Evolutionary conservation across 2,113 vertebrate genomes (phyloP), one percentile per base, ranked within the genome.

Genomic region (Lycocorax pyrrhopterus): DNA sequence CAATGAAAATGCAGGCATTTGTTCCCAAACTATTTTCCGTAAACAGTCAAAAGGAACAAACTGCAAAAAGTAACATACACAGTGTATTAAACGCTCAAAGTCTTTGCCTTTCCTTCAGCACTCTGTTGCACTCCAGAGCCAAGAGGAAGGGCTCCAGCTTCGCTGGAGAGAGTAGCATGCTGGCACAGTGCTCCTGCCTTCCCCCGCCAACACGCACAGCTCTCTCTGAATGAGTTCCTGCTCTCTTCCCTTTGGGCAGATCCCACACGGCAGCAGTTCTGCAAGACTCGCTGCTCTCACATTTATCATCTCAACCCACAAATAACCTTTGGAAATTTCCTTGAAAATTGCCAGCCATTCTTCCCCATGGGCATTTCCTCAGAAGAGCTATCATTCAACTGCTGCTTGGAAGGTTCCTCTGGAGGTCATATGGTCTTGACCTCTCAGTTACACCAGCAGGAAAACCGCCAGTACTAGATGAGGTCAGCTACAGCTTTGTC

Each of bases 291-390:
- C 10, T 76, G 90, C 82, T 73, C 78, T 83, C 85, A 6, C 43
- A 73, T 62, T 76, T 52, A 77, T 81, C 68, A 81, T 37, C 86
- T 64, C 56, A 79, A 84, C 52, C 56, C 82, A n/a, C 52, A 86
- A 81, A 69, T 29, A 93, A 92, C 79, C 92, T 92, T 55, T 71
- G 64, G 27, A 84, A 90, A 72, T 69, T 88, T 76, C 35, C 84
- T 56, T 88, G 37, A 32, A 3, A 20, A 86, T 2, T 58, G 29
- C 51, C 59, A 84, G 51, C 33, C 51, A 11, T 41, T 63, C 68
- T 81, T 41, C 63, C 63, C 30, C 55, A 39, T 13, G 13, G 16
- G 35, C 77, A 78, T 71, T 92, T 86, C 63, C 59, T 84, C 44
- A 30, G 46, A 69, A 59, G 52, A 74, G 44, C 73, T 32, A 60